Percentiles rank a stretch among this genome's conserved stretches.
Evolutionary conservation across 2,888 invertebrate genomes (phyloP).

Genomic region (Drosophila paramelanica): DNA sequence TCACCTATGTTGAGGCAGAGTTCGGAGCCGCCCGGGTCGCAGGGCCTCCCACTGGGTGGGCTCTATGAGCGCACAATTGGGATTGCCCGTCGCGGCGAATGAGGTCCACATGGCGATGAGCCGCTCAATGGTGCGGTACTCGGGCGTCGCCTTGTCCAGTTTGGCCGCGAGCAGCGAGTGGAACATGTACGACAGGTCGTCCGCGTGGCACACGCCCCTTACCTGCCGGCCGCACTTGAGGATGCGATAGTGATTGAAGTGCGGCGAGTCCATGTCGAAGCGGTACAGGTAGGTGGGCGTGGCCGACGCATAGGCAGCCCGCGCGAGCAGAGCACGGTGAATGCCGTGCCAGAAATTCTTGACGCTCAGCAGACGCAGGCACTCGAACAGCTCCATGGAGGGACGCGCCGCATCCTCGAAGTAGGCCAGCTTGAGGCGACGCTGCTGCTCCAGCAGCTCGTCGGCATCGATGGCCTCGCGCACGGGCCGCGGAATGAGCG

Average conservation of each 20-base stretch:
- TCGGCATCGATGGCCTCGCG: constrained; percentile 56
- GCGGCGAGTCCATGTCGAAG: constrained; percentile 83
- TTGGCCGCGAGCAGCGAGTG: constrained; percentile 67
- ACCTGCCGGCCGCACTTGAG: constrained; percentile 74
- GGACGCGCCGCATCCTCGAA: constrained; percentile 62
- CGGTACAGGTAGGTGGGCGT: constrained; percentile 83
- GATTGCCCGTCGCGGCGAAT: constrained; percentile 82
- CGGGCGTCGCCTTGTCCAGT: constrained; percentile 60
- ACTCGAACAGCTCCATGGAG: constrained; percentile 63
- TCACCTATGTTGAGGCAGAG: constrained; percentile 80
- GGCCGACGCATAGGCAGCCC: constrained; percentile 62
- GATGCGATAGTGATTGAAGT: constrained; percentile 80
- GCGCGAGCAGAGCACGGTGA: constrained; percentile 79
- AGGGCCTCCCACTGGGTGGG: constrained; percentile 72
- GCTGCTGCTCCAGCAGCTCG: constrained; percentile 56
- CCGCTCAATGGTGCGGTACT: constrained; percentile 82
- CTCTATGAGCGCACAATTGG: constrained; percentile 76
- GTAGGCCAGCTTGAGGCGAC: constrained; percentile 60
- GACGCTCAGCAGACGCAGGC: constrained; percentile 61
- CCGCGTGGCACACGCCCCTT: constrained; percentile 82
- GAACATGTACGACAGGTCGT: constrained; percentile 84
- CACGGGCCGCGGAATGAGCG: constrained; percentile 79
- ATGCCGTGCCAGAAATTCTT: constrained; percentile 84
- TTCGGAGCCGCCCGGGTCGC: constrained; percentile 56
- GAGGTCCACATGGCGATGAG: constrained; percentile 82